These are phyloP conservation scores for Cerastis leucographa DNA, from an alignment of 2,888 invertebrate species.

Conservation along the genomic window DNA sequence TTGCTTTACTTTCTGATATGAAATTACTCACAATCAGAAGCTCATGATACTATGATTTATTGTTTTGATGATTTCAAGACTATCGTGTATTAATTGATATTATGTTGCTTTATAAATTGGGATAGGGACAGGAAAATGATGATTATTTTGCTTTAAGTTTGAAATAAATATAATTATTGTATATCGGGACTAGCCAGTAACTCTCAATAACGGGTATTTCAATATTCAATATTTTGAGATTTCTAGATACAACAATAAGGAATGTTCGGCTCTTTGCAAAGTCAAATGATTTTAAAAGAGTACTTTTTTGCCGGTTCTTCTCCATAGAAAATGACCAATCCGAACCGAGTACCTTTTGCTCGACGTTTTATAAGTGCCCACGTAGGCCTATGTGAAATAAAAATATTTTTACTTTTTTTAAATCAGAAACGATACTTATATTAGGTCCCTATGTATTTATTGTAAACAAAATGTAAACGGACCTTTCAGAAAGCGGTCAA, in stretches of 20 bases:
- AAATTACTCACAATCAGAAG: constrained; percentile 12
- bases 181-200: neutral
- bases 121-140: too few species aligned
- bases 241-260: neutral
- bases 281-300: too few species aligned
- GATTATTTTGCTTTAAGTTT: neutral
- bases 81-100: neutral
- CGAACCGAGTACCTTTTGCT: too few species aligned
- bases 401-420: too few species aligned
- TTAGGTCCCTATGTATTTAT: neutral
- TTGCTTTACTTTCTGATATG: constrained; percentile 22
- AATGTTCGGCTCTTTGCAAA: neutral
- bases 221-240: neutral
- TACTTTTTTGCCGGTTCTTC: too few species aligned
- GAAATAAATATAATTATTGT: neutral
- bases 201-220: neutral
- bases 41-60: neutral
- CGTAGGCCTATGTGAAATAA: too few species aligned
- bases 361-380: too few species aligned
- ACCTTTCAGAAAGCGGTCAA: too few species aligned
- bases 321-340: too few species aligned
- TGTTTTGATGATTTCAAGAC: constrained; percentile 17
- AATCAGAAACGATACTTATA: neutral
- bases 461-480: neutral
- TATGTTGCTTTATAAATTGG: neutral